Evolutionary conservation across 2,888 invertebrate genomes (phyloP), one percentile per base, ranked within the genome.

Genomic region (Lithophane socia): DNA sequence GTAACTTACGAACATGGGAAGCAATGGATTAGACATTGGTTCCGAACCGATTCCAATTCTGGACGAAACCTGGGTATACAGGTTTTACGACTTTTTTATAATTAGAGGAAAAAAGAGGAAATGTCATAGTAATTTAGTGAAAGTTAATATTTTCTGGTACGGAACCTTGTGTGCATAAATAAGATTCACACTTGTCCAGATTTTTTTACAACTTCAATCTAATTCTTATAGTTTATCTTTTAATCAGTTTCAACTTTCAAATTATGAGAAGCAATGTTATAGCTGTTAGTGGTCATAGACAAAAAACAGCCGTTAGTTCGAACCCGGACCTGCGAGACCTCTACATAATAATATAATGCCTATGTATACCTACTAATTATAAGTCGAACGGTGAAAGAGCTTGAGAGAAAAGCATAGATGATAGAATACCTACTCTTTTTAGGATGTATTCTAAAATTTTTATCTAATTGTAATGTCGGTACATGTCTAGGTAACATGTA

Each of bases 171-270:
- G 18, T 18, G 18, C 24, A 9, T 1, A 18, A 37, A 4, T 3
- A 49, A 44, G 12, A 77, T 2, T 77, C 49, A 61, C 12, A 63
- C 18, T 24, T 24, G 24, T 44, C 24, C n/a, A 52, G 10, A 5
- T 24, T 82, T 84, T 84, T 84, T 84, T 76, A 24, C 49, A 64
- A 61, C 74, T 61, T 64, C 84, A 82, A 75, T 85, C 84, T 85
- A 80, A 84, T 84, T 86, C 74, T 70, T 69, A n/a, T 1, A 82
- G 80, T 86, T 86, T 86, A 86, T 86, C 85, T 83, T 64, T 85
- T 81, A 86, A 86, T 86, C 86, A 81, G 83, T 75, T 84, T 80
- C 84, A 84, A 87, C 87, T 87, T 82, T 80, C 79, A 79, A 87
- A 84, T 87, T 81, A 86, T 79, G 70, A 79, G 81, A 69, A 66